Evolutionary conservation across 2,113 vertebrate genomes (phyloP), one percentile per base, ranked within the genome.

Genomic region (Scophthalmus maximus): DNA sequence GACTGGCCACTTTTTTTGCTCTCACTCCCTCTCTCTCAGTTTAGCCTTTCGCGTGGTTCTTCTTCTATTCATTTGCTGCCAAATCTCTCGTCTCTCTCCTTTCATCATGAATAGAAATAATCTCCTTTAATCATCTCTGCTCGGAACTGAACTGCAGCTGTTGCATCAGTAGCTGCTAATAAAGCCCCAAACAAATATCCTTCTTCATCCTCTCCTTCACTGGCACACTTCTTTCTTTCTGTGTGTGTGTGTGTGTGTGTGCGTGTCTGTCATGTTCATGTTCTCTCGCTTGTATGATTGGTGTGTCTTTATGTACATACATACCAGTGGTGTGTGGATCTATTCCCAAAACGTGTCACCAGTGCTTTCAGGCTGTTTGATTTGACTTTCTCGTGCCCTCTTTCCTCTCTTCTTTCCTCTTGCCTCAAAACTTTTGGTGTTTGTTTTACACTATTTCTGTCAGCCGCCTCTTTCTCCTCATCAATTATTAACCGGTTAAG

Each of bases 321-420:
- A 15, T 51, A 42, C n/a, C 23, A 47, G 27, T 14, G n/a, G 22
- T 52, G 40, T 61, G 55, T 69, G 23, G 23, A 56, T 62, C 20
- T 66, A 76, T 69, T 85, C 84, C 72, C 76, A 62, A 68, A n/a
- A 56, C 1, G 60, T 78, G 62, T 79, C 62, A 53, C 47, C 25
- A 40, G 38, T 72, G 79, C 52, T 88, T 83, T 76, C 75, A 65
- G 78, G 83, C 81, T 89, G 68, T 88, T 91, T 87, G 84, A 69
- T 62, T 73, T 75, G n/a, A 80, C 68, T 74, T 81, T 60, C 67
- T 65, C 9, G 0, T 2, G 15, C 49, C 27, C 68, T 57, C 69
- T 64, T 76, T 85, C 58, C 70, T 69, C 36, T 63, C 32, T 47
- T 68, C 26, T 62, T 47, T 59, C 36, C 50, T 72, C 40, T 68